Conservation (phyloP, 2,113 vertebrate species). For the Sorex araneus region DNA sequence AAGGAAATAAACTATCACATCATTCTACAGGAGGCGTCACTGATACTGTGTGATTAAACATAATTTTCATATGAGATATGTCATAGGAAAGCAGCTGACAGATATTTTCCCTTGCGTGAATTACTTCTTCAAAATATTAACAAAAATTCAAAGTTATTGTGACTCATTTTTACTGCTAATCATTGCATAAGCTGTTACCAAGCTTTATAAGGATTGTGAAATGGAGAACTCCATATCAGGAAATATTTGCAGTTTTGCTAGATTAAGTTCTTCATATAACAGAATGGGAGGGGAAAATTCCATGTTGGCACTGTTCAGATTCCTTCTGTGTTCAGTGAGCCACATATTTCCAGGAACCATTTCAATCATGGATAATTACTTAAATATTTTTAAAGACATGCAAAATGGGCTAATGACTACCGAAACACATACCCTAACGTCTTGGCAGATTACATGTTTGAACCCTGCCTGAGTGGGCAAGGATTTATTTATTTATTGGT, state of each 20-base stretch:
- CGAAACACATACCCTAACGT: not conserved
- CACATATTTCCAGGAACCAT: not conserved
- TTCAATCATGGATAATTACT: slow-evolving; percentile 5
- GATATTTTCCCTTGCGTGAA: slow-evolving; percentile 5
- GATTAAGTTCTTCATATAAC: not conserved
- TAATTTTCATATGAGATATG: slow-evolving; percentile 27
- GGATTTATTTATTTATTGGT: not conserved
- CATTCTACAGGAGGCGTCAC: not conserved
- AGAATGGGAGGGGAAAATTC: not conserved
- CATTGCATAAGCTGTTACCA: not conserved
- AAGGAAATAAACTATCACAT: slow-evolving; percentile 32
- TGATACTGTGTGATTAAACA: not conserved
- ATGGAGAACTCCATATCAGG: not conserved
- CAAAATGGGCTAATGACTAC: not conserved
- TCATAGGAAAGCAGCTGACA: slow-evolving; percentile 22
- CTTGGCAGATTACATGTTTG: not conserved
- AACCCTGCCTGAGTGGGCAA: not conserved
- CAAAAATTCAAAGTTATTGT: not conserved
- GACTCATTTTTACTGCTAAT: not conserved
- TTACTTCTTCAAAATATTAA: slow-evolving; percentile 50
- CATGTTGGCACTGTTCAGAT: not conserved
- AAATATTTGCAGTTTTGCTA: not conserved
- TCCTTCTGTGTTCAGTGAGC: not conserved
- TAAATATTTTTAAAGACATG: slow-evolving; percentile 11
- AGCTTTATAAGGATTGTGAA: slow-evolving; percentile 2